phyloP scores from a whole-genome alignment of 2,888 invertebrate genomes.

The Lissocephala sabroskyi region DNA sequence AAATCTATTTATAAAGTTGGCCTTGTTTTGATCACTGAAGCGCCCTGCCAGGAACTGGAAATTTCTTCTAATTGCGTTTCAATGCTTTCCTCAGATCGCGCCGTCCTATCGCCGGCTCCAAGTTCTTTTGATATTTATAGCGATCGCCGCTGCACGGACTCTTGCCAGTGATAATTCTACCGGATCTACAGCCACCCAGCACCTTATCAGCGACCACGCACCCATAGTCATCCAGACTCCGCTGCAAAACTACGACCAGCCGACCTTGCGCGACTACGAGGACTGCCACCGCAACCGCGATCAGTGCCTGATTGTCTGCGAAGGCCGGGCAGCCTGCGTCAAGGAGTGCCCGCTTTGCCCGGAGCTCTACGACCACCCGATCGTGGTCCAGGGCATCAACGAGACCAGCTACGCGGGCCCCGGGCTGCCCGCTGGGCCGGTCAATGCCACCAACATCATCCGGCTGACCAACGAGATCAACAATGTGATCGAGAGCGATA shows the following conservation, averaged over 20 bases:
- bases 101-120: too few species aligned
- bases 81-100: too few species aligned
- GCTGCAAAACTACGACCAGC: constrained; percentile 58
- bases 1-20: too few species aligned
- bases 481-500: constrained; percentile 59
- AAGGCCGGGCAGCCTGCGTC: constrained; percentile 24
- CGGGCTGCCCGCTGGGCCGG: constrained; percentile 2
- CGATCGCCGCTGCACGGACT: too few species aligned
- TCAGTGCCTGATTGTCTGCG: constrained; percentile 41
- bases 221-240: constrained; percentile 60
- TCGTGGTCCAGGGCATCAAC: constrained; percentile 64
- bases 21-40: too few species aligned
- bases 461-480: constrained; percentile 62
- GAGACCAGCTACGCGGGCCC: constrained; percentile 48
- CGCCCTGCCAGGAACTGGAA: too few species aligned
- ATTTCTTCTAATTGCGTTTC: too few species aligned
- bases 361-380: constrained; percentile 48
- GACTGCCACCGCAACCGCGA: constrained; percentile 49
- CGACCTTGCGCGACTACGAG: constrained; percentile 57
- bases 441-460: constrained; percentile 66
- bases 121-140: too few species aligned
- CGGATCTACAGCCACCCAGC: neutral
- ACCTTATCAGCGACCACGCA: neutral
- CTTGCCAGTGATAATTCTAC: too few species aligned
- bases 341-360: constrained; percentile 60